Percentiles rank a stretch among this genome's conserved stretches.
These are phyloP conservation scores for Pollimyrus isidori DNA, from an alignment of 2,113 vertebrate species.

Conservation along the genomic window DNA sequence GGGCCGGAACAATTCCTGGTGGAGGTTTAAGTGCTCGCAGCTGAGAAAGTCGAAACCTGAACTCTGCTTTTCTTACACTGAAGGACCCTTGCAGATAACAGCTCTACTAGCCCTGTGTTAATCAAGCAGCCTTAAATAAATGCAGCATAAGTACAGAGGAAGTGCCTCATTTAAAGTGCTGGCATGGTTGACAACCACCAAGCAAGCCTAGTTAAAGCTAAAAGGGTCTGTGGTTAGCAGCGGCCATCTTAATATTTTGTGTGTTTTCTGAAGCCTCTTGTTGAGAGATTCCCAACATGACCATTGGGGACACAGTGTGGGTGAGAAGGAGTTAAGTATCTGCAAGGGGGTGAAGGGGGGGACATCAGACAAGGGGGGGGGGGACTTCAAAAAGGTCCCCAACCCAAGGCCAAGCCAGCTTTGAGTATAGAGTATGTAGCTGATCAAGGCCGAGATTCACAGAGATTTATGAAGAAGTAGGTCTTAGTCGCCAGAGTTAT, in stretches of 20 bases:
- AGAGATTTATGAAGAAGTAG: conserved; percentile 21
- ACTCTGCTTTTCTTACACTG: neutral
- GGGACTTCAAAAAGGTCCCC: conserved; percentile 9
- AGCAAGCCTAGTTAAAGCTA: neutral
- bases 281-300: neutral
- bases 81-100: neutral
- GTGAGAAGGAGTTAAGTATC: conserved; percentile 13
- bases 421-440: neutral
- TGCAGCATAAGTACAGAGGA: neutral
- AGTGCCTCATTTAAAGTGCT: neutral
- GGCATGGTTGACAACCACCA: neutral
- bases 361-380: neutral
- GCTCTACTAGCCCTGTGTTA: neutral
- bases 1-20: neutral
- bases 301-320: neutral
- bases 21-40: neutral
- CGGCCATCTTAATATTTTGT: neutral
- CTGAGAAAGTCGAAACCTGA: neutral
- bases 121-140: neutral
- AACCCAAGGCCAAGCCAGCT: neutral
- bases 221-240: neutral
- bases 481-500: conserved; percentile 8
- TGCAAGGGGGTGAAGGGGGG: conserved; percentile 5
- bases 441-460: conserved; percentile 25
- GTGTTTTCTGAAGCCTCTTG: neutral